Percentiles rank a stretch among this genome's conserved stretches.
These are phyloP conservation scores for Drosophila eohydei DNA, from an alignment of 2,888 invertebrate genomes.

Conservation along the genomic window DNA sequence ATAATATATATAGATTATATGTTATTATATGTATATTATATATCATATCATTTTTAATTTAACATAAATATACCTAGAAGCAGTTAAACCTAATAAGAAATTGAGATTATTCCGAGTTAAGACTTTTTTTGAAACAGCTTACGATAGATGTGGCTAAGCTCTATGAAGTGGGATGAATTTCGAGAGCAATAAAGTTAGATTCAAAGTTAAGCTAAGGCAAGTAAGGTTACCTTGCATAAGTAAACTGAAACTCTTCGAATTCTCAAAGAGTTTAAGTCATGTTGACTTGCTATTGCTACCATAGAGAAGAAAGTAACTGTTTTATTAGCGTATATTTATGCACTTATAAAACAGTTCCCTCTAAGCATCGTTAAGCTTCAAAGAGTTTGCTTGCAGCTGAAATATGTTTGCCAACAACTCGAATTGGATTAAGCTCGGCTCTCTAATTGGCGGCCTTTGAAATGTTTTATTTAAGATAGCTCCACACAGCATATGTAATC, in stretches of 20 bases:
- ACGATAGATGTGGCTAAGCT: neutral
- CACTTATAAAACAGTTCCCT: neutral
- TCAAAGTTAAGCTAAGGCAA: neutral
- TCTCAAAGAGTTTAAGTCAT: neutral
- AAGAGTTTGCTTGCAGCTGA: neutral
- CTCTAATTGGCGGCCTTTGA: conserved; percentile 2
- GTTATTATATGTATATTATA: too few relatives aligned
- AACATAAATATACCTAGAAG: too few relatives aligned
- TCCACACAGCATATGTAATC: conserved; percentile 48
- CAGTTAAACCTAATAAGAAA: too few relatives aligned
- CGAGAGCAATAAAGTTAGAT: neutral
- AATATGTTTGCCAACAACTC: conserved; percentile 1
- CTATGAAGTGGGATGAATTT: neutral
- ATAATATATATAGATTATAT: too few relatives aligned
- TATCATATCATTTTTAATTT: too few relatives aligned
- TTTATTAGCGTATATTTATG: neutral
- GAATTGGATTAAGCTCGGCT: neutral
- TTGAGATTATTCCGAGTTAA: too few relatives aligned
- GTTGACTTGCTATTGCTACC: too few relatives aligned
- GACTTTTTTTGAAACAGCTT: neutral
- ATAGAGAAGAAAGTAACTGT: neutral
- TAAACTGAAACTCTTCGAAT: neutral
- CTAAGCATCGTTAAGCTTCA: neutral
- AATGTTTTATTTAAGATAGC: neutral
- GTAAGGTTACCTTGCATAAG: neutral